Base-by-base conservation (phyloP, 92 coral and sea anemone genomes). In the Blastomussa wellsi region DNA sequence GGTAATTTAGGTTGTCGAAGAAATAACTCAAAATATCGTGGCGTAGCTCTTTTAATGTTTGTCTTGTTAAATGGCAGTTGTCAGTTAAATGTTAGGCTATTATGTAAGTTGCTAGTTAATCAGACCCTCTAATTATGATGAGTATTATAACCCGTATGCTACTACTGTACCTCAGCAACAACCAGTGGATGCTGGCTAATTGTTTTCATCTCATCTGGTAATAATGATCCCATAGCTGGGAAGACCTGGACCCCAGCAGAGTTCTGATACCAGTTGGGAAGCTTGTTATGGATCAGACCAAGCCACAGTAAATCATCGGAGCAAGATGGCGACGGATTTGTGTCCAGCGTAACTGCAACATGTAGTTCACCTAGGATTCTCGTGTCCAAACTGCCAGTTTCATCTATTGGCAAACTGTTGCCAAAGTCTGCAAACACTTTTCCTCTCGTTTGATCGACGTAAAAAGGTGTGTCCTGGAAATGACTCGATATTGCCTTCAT, bases 231-330 rank as follows among this genome's bases (percentile, higher is more conserved):
- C 59, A 76, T 24, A 12, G 74, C 49, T 5, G 92, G 84, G 39
- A 94, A 85, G 53, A 90, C 86, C 83, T 68, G 86, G 15, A 94
- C 79, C 0, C 95, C 97, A 60, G 97, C 82, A 26, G 87, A 66
- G 60, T 69, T 68, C 14, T 39, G 76, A 70, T 92, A 94, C 93
- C 95, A 86, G 47, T 57, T 57, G 28, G 87, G 82, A 7, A 33
- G 26, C 13, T n/a, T 55, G 52, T 90, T 66, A 20, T 65, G 26
- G 33, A 94, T 77, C 42, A 78, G 37, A 26, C 93, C 92, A 35
- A 94, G 82, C 95, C 91, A 92, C 42, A 78, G 47, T 1, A 92
- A 65, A n/a, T 83, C 55, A 71, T 77, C 88, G 24, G 75, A 66
- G 66, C 98, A 94, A 17, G 82, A 86, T 37, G 81, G 37, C 2